These are phyloP conservation scores for Zaprionus taronus DNA, from an alignment of 1,140 invertebrate species.

Conservation along the genomic window DNA sequence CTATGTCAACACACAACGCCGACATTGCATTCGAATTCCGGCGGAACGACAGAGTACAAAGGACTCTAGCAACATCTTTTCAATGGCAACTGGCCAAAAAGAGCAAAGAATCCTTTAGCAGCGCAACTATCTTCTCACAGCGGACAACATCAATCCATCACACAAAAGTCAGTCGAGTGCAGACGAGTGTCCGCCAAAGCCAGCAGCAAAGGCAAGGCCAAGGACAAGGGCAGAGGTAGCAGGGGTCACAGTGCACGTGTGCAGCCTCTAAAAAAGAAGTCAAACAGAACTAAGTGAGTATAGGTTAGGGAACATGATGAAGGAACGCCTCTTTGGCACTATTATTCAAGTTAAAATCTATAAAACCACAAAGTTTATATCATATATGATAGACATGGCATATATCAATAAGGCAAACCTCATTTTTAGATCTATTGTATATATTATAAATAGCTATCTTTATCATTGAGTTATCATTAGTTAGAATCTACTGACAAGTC, in stretches of 20 bases:
- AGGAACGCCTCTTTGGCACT: too few relatives aligned
- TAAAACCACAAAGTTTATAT: too few relatives aligned
- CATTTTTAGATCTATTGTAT: too few relatives aligned
- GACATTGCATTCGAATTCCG: constrained; percentile 17
- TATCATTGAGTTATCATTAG: too few relatives aligned
- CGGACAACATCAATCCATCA: constrained; percentile 33
- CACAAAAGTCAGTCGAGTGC: constrained; percentile 16
- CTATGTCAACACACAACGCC: constrained; percentile 74
- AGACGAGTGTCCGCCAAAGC: constrained; percentile 3
- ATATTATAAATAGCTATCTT: too few relatives aligned
- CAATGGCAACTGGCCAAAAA: constrained; percentile 45
- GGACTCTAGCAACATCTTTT: constrained; percentile 27
- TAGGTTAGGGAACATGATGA: background rate
- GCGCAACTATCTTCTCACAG: constrained; percentile 23
- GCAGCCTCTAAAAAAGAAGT: background rate
- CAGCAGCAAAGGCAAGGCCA: background rate
- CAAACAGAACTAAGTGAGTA: background rate
- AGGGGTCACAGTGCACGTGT: constrained; percentile 36
- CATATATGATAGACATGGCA: too few relatives aligned
- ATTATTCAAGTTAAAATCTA: too few relatives aligned
- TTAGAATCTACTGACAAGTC: too few relatives aligned
- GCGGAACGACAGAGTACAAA: background rate
- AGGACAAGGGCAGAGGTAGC: constrained; percentile 1
- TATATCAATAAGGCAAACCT: too few relatives aligned
- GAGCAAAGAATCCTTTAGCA: background rate